Evolutionary conservation across 2,113 vertebrate species (phyloP).

Genomic region (Kryptolebias marmoratus): DNA sequence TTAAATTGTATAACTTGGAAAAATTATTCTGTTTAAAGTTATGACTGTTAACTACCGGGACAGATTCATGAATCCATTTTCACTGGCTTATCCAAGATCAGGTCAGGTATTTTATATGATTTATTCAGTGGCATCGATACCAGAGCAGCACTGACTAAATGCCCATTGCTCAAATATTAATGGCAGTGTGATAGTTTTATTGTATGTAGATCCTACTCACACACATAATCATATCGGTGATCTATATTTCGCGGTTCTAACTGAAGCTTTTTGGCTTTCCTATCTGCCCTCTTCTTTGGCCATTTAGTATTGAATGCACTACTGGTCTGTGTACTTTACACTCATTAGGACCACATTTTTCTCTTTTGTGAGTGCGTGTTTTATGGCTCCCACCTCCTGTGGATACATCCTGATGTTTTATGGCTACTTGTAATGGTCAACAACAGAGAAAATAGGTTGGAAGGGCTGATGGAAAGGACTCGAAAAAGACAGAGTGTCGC

Average conservation of each 20-base stretch:
- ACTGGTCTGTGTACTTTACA: constrained; percentile 39
- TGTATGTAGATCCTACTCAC: constrained; percentile 16
- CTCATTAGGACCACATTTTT: constrained; percentile 38
- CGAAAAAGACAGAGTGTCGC: neutral
- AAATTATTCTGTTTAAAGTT: too few relatives aligned
- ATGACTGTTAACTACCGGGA: too few relatives aligned
- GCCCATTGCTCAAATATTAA: constrained; percentile 33
- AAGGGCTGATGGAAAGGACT: neutral
- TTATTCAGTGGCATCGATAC: neutral
- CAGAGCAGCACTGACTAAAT: constrained; percentile 17
- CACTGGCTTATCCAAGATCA: too few relatives aligned
- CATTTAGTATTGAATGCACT: constrained; percentile 23
- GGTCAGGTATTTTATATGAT: neutral
- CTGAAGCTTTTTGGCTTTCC: constrained; percentile 23
- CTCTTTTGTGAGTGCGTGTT: constrained; percentile 32
- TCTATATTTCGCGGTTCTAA: constrained; percentile 11
- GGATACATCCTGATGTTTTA: constrained; percentile 48
- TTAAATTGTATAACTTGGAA: too few relatives aligned
- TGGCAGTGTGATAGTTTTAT: constrained; percentile 44
- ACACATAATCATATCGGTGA: constrained; percentile 10
- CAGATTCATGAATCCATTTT: too few relatives aligned
- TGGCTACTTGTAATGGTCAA: constrained; percentile 31
- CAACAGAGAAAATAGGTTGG: neutral
- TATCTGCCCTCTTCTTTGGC: constrained; percentile 32
- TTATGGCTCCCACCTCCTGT: constrained; percentile 56